These are phyloP conservation scores for Acipenser transmontanus DNA, from an alignment of 2,797 vertebrate species.

Conservation along the genomic window DNA sequence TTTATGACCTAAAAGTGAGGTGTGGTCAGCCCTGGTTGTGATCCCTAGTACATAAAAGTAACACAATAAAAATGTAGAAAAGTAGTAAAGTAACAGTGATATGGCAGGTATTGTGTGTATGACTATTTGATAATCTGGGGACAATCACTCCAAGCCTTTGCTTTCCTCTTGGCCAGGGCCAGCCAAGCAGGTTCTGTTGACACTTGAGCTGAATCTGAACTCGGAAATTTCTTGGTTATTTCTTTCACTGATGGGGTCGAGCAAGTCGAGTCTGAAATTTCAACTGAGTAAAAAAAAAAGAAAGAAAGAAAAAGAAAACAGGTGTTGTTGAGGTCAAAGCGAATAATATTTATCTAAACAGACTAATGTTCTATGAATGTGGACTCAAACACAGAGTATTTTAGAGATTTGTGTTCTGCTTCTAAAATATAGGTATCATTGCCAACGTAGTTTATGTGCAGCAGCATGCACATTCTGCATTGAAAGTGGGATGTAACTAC, in stretches of 20 bases:
- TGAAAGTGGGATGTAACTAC: too few relatives aligned
- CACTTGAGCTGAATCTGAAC: slow-evolving; percentile 76
- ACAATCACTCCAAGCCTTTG: slow-evolving; percentile 98
- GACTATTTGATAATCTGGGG: slow-evolving; percentile 97
- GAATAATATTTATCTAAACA: too few relatives aligned
- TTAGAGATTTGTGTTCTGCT: too few relatives aligned
- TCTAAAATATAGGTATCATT: too few relatives aligned
- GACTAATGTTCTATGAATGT: too few relatives aligned
- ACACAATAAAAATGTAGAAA: background rate
- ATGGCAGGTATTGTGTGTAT: background rate
- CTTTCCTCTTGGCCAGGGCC: slow-evolving; percentile 94
- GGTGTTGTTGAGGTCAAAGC: background rate
- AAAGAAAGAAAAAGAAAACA: background rate
- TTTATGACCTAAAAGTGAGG: too few relatives aligned
- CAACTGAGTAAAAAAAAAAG: slow-evolving; percentile 60
- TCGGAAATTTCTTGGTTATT: slow-evolving; percentile 87
- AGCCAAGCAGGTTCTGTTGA: slow-evolving; percentile 96
- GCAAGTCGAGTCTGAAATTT: slow-evolving; percentile 82
- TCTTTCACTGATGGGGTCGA: slow-evolving; percentile 79
- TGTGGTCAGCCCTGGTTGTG: background rate
- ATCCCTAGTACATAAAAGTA: background rate
- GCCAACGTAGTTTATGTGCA: too few relatives aligned
- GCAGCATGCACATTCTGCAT: too few relatives aligned
- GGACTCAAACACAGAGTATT: too few relatives aligned
- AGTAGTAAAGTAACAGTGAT: slow-evolving; percentile 4